Conservation (phyloP, 2,113 vertebrate species). For the Lepus timidus region DNA sequence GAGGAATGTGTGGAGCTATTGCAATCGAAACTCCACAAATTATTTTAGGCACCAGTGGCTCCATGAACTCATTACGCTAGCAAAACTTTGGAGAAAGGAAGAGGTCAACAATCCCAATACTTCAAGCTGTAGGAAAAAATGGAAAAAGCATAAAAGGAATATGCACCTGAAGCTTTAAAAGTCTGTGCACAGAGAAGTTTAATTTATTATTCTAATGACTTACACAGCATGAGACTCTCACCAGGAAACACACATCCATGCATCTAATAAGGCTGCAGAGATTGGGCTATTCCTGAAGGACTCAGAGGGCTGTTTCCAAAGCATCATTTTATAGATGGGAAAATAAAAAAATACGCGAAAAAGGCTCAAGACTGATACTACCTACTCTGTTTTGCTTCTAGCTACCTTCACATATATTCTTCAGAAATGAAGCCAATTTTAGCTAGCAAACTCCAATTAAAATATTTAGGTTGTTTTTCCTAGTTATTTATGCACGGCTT, state of each 20-base stretch:
- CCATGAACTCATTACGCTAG: constrained; percentile 63
- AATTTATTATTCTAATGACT: constrained; percentile 92
- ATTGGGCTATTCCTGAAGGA: constrained; percentile 86
- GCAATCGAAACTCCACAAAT: constrained; percentile 68
- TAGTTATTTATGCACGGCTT: neutral
- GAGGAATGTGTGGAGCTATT: neutral
- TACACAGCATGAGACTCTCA: constrained; percentile 89
- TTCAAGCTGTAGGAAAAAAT: constrained; percentile 79
- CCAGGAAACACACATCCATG: constrained; percentile 86
- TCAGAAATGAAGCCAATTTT: constrained; percentile 75
- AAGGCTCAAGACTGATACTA: constrained; percentile 81
- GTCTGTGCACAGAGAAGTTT: constrained; percentile 85
- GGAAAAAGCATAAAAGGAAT: constrained; percentile 81
- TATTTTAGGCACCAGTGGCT: constrained; percentile 63
- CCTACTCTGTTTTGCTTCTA: constrained; percentile 79
- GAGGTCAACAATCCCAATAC: constrained; percentile 64
- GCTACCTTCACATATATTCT: constrained; percentile 63
- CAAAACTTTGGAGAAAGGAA: constrained; percentile 75
- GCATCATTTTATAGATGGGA: constrained; percentile 86
- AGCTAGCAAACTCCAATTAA: constrained; percentile 66
- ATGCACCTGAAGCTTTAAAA: constrained; percentile 87
- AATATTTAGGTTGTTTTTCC: constrained; percentile 60
- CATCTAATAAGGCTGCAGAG: constrained; percentile 89
- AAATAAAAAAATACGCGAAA: constrained; percentile 84
- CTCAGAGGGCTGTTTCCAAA: constrained; percentile 85